phyloP scores from a whole-genome alignment of 2,113 vertebrate species.

The Cephalopholis sonnerati region DNA sequence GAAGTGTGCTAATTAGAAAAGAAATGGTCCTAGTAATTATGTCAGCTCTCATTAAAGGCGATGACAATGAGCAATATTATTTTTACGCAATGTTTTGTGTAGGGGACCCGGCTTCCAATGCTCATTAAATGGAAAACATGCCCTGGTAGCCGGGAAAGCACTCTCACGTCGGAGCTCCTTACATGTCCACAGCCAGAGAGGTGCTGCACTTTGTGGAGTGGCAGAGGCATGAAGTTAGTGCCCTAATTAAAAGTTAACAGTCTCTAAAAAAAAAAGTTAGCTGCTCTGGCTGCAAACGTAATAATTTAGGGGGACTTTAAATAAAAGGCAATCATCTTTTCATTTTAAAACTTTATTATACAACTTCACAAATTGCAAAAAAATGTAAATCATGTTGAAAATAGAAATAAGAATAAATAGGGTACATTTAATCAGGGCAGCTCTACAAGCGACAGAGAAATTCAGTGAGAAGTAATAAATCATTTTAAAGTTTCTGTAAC shows the following conservation, averaged over 20 bases:
- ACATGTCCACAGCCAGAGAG: slow-evolving; percentile 63
- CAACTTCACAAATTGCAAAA: slow-evolving; percentile 66
- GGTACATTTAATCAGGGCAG: slow-evolving; percentile 48
- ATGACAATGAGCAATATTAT: slow-evolving; percentile 97
- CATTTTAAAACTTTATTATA: slow-evolving; percentile 76
- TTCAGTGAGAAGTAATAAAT: slow-evolving; percentile 21
- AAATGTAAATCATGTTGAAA: slow-evolving; percentile 62
- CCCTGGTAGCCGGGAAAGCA: slow-evolving; percentile 52
- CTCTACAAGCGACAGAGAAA: slow-evolving; percentile 37
- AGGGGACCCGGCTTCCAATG: slow-evolving; percentile 88
- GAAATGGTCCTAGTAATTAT: slow-evolving; percentile 97
- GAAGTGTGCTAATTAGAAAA: slow-evolving; percentile 99
- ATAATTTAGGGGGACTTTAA: background rate
- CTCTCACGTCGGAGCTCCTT: slow-evolving; percentile 68
- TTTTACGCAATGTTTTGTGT: slow-evolving; percentile 97
- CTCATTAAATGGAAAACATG: slow-evolving; percentile 91
- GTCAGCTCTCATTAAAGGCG: slow-evolving; percentile 93
- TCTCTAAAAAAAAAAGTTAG: slow-evolving; percentile 6
- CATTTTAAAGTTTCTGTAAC: slow-evolving; percentile 8
- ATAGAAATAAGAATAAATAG: slow-evolving; percentile 80
- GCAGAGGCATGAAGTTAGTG: slow-evolving; percentile 78
- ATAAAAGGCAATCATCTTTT: background rate
- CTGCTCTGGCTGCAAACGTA: slow-evolving; percentile 2
- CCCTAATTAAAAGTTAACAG: slow-evolving; percentile 77
- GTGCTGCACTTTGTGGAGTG: slow-evolving; percentile 64